Evolutionary conservation across 2,113 vertebrate species (phyloP), one percentile per base, ranked within the genome.

Genomic region (Recurvirostra avosetta): DNA sequence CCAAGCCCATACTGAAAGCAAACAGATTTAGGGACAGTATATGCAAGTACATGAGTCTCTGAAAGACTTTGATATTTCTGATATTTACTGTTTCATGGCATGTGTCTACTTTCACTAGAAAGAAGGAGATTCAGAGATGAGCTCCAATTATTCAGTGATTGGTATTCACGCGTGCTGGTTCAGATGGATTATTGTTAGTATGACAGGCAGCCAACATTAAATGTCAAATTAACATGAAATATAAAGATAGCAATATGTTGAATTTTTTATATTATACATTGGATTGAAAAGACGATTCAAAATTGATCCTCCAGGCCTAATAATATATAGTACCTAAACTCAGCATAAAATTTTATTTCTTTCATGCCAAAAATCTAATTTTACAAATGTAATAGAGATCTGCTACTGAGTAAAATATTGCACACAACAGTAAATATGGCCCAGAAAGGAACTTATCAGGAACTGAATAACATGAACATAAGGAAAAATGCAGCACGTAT

Each of bases 141-240:
- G 58, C 55, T 89, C 52, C 25, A 91, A 40, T 94, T 49, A 87
- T 93, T 91, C 74, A n/a, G 76, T 97, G 96, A 96, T 29, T 97
- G 73, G 55, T 94, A 97, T 94, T 96, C 85, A 67, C 45, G 34
- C 36, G 9, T 87, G 59, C 52, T 94, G n/a, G 78, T 91, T 97
- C 87, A 97, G 94, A 94, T 96, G 91, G 94, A 94, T 96, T 97
- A 93, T 63, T 96, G 84, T 86, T 92, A 90, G 74, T 55, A 75
- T 82, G 93, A 96, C 23, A 97, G 90, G 81, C 82, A 97, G 75
- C 68, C 97, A 96, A 81, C 73, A 96, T 96, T 96, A 97, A 96
- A 96, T 95, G 86, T 97, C 95, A 97, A 97, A 97, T 97, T 97
- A 97, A 80, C 93, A 97, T 96, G 88, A 97, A 97, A 94, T 96